phyloP scores from a whole-genome alignment of 2,888 invertebrate genomes.

The Balanococcus diminutus region DNA sequence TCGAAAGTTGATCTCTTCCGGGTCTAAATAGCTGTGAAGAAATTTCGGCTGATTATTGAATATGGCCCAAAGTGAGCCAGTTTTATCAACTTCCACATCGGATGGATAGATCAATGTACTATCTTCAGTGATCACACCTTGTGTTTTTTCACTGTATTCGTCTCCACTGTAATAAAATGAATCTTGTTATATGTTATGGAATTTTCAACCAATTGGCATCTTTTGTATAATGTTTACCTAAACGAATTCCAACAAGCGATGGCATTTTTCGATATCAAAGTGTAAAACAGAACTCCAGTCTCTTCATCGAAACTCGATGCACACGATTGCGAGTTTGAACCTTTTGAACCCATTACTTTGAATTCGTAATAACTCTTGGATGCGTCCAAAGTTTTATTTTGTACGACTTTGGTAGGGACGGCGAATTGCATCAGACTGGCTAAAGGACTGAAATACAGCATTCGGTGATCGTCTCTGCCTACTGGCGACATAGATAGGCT shows the following conservation, averaged over 20 bases:
- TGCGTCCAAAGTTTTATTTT: constrained; percentile 70
- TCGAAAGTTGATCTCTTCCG: constrained; percentile 73
- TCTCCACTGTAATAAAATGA: constrained; percentile 63
- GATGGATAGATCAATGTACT: constrained; percentile 77
- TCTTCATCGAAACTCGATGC: constrained; percentile 74
- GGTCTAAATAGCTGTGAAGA: constrained; percentile 69
- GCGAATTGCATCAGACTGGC: constrained; percentile 80
- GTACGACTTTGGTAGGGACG: constrained; percentile 68
- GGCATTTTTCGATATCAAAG: constrained; percentile 77
- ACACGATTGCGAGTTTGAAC: constrained; percentile 74
- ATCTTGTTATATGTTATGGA: neutral
- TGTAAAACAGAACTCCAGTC: constrained; percentile 75
- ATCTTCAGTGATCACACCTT: constrained; percentile 69
- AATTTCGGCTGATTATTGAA: constrained; percentile 77
- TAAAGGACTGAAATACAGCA: constrained; percentile 80
- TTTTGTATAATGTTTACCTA: constrained; percentile 56
- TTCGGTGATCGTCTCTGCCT: constrained; percentile 63
- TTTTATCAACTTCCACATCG: constrained; percentile 77
- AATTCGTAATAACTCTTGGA: constrained; percentile 75
- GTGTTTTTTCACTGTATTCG: constrained; percentile 69
- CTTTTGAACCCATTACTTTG: constrained; percentile 78
- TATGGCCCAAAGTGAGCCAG: constrained; percentile 75
- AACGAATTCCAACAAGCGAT: constrained; percentile 80
- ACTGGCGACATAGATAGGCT: constrained; percentile 73
- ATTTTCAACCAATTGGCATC: neutral